Evolutionary conservation across 1,140 invertebrate genomes (phyloP), one percentile per base, ranked within the genome.

Genomic region (Acromyrmex heyeri): DNA sequence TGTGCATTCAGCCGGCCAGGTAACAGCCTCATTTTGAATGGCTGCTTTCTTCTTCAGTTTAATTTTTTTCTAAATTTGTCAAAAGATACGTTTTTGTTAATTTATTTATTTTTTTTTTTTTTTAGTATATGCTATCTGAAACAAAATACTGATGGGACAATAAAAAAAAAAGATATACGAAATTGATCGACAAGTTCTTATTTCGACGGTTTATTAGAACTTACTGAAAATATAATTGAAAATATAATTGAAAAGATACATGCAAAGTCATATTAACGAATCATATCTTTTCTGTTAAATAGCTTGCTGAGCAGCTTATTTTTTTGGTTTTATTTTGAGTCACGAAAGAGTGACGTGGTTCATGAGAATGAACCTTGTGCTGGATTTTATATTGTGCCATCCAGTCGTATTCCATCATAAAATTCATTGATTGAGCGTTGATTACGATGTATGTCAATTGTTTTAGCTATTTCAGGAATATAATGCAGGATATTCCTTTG

Each of bases 381-480:
- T 24, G 14, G 18, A 30, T 72, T 72, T 82, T 61, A 61, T 12
- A 57, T 50, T 27, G 8, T 50, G n/a, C 8, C 8, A 4, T 48
- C 12, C 48, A 55, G 1, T 65, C n/a, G 0, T 62, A 72, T 53
- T 55, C 6, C 27, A 69, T 62, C 38, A 4, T 73, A 34, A 61
- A 73, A 61, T 62, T 83, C 10, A 73, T 82, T 16, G 38, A 72
- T 59, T 21, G 18, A 53, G 16, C 2, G 8, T n/a, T 82, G 38
- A 75, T 62, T 59, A n/a, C 7, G n/a, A 1, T 14, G 2, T 78
- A 4, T 83, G 18, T 7, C 14, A 82, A 61, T 48, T 44, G 44
- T 44, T 44, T 59, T 61, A 16, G 1, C 12, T 2, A 65, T n/a
- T 34, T 79, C 7, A 79, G 4, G 18, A n/a, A 50, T 57, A 27